Evolutionary conservation across 2,797 vertebrate genomes (phyloP).

Genomic region (Sorex maritimensis): DNA sequence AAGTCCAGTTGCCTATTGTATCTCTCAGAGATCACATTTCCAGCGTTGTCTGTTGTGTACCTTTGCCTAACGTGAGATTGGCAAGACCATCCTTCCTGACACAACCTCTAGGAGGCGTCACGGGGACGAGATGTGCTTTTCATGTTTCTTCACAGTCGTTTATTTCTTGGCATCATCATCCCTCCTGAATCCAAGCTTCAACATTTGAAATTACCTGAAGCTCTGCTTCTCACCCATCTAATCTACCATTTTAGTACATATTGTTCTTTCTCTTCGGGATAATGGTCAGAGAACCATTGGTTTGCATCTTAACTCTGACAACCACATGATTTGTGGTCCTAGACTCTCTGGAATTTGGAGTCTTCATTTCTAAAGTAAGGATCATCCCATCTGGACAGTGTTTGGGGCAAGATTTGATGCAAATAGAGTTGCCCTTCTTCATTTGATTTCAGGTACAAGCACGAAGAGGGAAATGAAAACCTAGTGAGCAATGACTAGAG

Average conservation of each 20-base stretch:
- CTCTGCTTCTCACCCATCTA: neutral
- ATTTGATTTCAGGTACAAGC: neutral
- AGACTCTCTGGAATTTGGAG: constrained; percentile 4
- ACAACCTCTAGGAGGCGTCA: too few species aligned
- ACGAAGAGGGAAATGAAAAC: neutral
- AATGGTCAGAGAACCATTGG: neutral
- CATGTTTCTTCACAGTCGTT: neutral
- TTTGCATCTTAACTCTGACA: constrained; percentile 14
- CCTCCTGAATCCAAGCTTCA: constrained; percentile 54
- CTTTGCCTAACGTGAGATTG: neutral
- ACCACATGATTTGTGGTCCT: neutral
- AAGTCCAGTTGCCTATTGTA: neutral
- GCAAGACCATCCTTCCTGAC: too few species aligned
- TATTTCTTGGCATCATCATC: constrained; percentile 50
- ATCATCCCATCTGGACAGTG: neutral
- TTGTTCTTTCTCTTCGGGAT: constrained; percentile 3
- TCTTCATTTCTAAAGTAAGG: neutral
- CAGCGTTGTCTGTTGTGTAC: neutral
- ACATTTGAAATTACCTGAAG: constrained; percentile 62
- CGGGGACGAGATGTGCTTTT: neutral
- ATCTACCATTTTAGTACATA: too few species aligned
- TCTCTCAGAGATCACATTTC: neutral
- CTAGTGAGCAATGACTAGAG: neutral
- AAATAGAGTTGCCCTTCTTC: neutral
- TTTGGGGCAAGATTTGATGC: neutral